Base-by-base conservation (phyloP, 2,113 vertebrate species). In the Atherinomorus stipes region DNA sequence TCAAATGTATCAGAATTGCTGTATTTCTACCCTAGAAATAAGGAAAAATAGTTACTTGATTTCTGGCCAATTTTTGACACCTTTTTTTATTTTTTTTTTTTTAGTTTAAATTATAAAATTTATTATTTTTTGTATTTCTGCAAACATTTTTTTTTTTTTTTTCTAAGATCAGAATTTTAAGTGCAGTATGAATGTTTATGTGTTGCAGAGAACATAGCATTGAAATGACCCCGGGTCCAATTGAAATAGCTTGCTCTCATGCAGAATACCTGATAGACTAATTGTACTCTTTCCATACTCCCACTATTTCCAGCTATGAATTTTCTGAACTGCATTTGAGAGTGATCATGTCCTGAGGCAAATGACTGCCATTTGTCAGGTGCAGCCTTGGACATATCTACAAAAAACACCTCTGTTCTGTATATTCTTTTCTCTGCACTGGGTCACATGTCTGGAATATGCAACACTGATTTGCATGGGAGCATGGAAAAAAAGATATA, bases 321-420 rank as follows among this genome's bases (percentile, higher is more conserved):
- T 31, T 56, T 74, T 62, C 50, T 40, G 22, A 83, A 67, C 38
- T 62, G 50, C 64, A 70, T 40, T 67, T 62, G 70, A 63, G 76
- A 65, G 63, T 54, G 67, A 84, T 84, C 53, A 31, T 57, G 75
- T 67, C 78, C 61, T n/a, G 64, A 64, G 56, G 71, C 63, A 83
- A 83, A 79, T 76, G 60, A 49, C 66, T 44, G 53, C 56, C 71
- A 78, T 85, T 81, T 79, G 64, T 81, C 62, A 54, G 40, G 47
- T 49, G 34, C 50, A 25, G 3, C 67, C 11, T 57, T 40, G 74
- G 52, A 76, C 54, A 22, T 63, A 68, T 72, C 25, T 4, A 26
- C 34, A 38, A 51, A 38, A 73, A 76, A 75, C 65, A 72, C 52
- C 62, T 80, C 62, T 75, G 64, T 4, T 52, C 54, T 77, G 62